A percentile compares a stretch with the other conserved stretches of the same genome.
phyloP scores from a whole-genome alignment of 1,140 invertebrate species.

The Metaphire vulgaris region DNA sequence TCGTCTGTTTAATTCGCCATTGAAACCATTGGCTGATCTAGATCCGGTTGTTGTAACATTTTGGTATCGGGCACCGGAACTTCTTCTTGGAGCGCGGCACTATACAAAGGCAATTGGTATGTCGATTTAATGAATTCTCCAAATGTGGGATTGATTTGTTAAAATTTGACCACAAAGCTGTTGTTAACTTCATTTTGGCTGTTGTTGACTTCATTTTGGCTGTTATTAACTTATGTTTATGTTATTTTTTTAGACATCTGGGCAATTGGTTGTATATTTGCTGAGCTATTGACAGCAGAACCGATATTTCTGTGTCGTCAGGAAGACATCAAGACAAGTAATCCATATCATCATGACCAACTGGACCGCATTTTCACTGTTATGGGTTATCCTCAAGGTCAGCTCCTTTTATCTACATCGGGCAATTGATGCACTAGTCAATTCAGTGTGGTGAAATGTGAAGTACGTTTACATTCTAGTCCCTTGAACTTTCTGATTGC shows the following conservation, averaged over 20 bases:
- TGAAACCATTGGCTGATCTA: conserved; percentile 80
- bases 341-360: conserved; percentile 99
- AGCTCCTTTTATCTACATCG: too few species aligned
- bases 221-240: too few species aligned
- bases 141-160: too few species aligned
- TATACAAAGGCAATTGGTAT: conserved; percentile 96
- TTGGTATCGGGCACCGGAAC: conserved; percentile 97
- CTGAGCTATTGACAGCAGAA: conserved; percentile 65
- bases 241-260: conserved; percentile 74
- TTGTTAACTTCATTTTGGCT: too few species aligned
- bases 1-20: conserved; percentile 90
- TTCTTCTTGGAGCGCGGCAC: conserved; percentile 90
- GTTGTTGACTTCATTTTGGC: too few species aligned
- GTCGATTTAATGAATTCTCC: too few species aligned
- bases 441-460: too few species aligned
- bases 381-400: conserved; percentile 89
- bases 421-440: too few species aligned
- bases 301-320: conserved; percentile 99
- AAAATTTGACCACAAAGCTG: too few species aligned
- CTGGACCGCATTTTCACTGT: conserved; percentile 98
- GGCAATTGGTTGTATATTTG: conserved; percentile 99
- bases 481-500: too few species aligned
- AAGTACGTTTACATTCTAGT: too few species aligned
- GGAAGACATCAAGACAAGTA: conserved; percentile 99
- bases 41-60: conserved; percentile 99